A percentile compares a stretch with the other conserved stretches of the same genome.
phyloP scores from a whole-genome alignment of 1,140 invertebrate genomes.

The Cheumatopsyche charites region DNA sequence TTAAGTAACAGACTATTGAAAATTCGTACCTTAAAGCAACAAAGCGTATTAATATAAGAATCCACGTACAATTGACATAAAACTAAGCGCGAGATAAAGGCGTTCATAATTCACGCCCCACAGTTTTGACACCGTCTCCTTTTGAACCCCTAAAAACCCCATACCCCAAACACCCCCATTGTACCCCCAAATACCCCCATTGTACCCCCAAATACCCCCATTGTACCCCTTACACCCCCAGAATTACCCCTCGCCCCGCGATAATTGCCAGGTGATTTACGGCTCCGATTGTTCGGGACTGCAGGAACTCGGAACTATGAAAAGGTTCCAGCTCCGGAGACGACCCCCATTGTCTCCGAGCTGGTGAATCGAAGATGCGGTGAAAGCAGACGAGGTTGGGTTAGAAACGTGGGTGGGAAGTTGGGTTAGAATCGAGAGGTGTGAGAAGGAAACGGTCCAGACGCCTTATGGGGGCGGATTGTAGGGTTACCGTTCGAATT shows the following conservation, averaged over 20 bases:
- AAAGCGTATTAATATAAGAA: no score
- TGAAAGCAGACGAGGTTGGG: no score
- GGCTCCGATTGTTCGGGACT: constrained; percentile 36
- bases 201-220: background rate
- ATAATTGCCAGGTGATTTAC: constrained; percentile 43
- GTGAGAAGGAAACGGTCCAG: no score
- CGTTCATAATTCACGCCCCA: background rate
- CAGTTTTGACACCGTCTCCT: constrained; percentile 18
- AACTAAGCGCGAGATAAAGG: no score
- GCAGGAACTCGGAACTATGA: constrained; percentile 34
- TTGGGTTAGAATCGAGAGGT: no score
- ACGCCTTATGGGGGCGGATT: no score
- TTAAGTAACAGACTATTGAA: no score
- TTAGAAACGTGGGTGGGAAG: no score
- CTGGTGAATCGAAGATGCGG: constrained; percentile 7
- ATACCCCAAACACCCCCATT: background rate
- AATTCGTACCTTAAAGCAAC: no score
- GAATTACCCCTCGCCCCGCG: constrained; percentile 5
- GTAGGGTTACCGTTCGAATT: no score
- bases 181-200: background rate
- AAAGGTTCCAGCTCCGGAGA: constrained; percentile 20
- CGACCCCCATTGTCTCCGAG: constrained; percentile 15
- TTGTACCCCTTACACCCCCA: background rate
- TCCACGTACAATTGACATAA: no score
- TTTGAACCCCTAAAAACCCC: no score